Base-by-base conservation (phyloP, 2,888 invertebrate species). In the Subacronicta megacephala region DNA sequence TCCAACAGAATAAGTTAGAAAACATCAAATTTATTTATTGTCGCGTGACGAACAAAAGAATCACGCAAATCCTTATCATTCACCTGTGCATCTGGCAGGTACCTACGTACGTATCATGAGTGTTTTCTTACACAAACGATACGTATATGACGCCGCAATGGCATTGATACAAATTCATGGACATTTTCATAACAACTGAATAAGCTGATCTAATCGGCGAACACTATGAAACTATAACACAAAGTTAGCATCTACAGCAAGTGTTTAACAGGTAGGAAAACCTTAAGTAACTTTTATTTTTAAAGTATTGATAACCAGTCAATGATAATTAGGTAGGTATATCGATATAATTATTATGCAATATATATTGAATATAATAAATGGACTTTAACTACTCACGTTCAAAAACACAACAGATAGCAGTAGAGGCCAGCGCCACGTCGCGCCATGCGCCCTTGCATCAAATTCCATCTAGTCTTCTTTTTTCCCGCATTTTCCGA, bases 361-460 rank as follows among this genome's bases (percentile, higher is more conserved):
- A 45, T 23, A 55, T 20, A 13, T 7, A 26, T 2, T 3, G 33
- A 17, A 52, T 17, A 49, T 42, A 43, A 37, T 40, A 26, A 6
- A 36, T 38, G 41, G 29, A 9, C n/a, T n/a, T n/a, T n/a, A n/a
- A n/a, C n/a, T 85, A 93, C 93, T 60, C 85, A 93, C 94, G 75
- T 94, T 93, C 56, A 93, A 74, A 56, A 91, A 77, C 60, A 92
- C 77, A 36, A 90, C 88, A 13, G 93, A 89, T 50, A 90, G 55
- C 16, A 94, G 80, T 15, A 94, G 82, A 73, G 89, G 83, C 92
- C 90, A 93, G 65, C 90, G 93, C 93, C 93, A 93, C 72, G 85
- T 79, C 56, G 87, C 75, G 69, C 83, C 76, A 53, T 82, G 82
- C 58, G 77, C 70, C 75, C 81, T 80, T 55, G 77, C 79, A 65